phyloP scores from a whole-genome alignment of 2,888 invertebrate species.

The Rhamnusium bicolor region DNA sequence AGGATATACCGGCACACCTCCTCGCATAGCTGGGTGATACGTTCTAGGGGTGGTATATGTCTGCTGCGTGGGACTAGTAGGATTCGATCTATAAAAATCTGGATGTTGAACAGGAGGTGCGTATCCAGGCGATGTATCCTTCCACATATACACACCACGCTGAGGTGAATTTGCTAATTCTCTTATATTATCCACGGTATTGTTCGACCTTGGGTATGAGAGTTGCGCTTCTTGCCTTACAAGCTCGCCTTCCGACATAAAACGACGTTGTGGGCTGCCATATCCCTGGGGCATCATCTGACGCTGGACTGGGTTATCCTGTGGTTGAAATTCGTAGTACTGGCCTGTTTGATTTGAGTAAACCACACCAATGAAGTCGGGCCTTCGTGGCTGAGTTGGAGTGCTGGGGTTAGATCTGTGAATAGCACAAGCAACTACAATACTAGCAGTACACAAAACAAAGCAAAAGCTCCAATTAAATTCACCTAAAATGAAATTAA shows the following conservation, averaged over 20 bases:
- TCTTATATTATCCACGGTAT: conserved; percentile 89
- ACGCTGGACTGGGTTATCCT: conserved; percentile 61
- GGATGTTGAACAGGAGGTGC: conserved; percentile 64
- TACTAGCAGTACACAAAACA: conserved; percentile 52
- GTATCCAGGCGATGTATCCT: conserved; percentile 82
- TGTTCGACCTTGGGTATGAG: conserved; percentile 80
- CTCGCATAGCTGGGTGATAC: conserved; percentile 78
- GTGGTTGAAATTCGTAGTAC: conserved; percentile 68
- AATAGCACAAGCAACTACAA: conserved; percentile 62
- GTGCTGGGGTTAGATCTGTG: conserved; percentile 94
- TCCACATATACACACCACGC: conserved; percentile 86
- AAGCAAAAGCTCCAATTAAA: conserved; percentile 26
- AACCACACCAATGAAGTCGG: conserved; percentile 87
- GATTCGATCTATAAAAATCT: conserved; percentile 73
- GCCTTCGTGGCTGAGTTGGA: conserved; percentile 90
- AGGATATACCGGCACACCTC: conserved; percentile 80
- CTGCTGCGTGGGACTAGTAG: conserved; percentile 79
- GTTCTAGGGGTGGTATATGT: conserved; percentile 66
- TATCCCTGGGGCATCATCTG: conserved; percentile 62
- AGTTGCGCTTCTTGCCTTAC: conserved; percentile 79
- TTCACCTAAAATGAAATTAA: conserved; percentile 3
- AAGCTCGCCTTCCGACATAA: conserved; percentile 88
- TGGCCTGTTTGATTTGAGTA: conserved; percentile 69
- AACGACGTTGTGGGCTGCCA: conserved; percentile 80
- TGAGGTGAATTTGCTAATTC: conserved; percentile 92